Evolutionary conservation across 2,113 vertebrate genomes (phyloP).

Genomic region (Desmodus rotundus): DNA sequence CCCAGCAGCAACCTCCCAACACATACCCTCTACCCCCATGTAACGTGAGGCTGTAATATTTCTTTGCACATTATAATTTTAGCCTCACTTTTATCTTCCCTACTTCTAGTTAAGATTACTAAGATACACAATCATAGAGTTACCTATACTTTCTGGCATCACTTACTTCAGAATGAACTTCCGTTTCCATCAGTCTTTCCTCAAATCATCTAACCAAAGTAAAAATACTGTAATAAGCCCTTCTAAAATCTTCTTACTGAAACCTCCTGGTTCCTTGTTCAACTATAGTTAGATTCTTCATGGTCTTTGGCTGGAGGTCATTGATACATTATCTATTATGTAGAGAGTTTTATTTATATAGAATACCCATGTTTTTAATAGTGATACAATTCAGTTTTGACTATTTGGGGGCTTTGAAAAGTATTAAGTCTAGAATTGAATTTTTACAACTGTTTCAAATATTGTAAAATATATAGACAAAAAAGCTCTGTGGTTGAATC

Average conservation of each 20-base stretch:
- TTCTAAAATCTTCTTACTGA: neutral
- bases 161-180: neutral
- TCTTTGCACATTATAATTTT: neutral
- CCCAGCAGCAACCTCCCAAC: neutral
- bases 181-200: neutral
- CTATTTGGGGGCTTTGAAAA: neutral
- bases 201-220: neutral
- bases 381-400: neutral
- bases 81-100: neutral
- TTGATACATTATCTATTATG: neutral
- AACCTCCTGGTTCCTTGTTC: neutral
- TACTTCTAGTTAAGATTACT: neutral
- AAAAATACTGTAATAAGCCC: neutral
- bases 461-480: neutral
- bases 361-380: neutral
- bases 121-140: neutral
- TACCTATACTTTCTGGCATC: neutral
- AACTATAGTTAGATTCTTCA: neutral
- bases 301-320: neutral
- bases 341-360: neutral
- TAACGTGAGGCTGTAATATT: neutral
- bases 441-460: slow-evolving; percentile 1
- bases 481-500: neutral
- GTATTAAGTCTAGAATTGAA: neutral
- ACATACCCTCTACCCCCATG: neutral